Evolutionary conservation across 2,113 vertebrate genomes (phyloP).

Genomic region (Actenoides hombroni): DNA sequence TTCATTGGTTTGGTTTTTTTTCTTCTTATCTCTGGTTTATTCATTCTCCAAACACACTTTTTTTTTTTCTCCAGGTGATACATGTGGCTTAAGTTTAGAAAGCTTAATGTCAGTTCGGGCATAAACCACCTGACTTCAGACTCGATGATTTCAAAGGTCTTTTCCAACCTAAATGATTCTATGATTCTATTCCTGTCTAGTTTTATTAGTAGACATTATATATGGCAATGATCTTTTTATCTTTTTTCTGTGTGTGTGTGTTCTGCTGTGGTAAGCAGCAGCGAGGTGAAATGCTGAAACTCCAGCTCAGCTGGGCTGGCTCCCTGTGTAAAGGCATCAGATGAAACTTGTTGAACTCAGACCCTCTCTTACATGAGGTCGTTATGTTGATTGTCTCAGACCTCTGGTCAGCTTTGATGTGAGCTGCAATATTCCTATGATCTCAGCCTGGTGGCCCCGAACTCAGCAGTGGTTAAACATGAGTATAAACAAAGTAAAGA

Average conservation of each 20-base stretch:
- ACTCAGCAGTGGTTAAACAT: conserved; percentile 53
- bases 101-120: not conserved
- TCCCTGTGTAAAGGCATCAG: not conserved
- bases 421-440: conserved; percentile 70
- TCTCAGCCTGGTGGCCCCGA: conserved; percentile 70
- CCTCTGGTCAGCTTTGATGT: conserved; percentile 75
- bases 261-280: not conserved
- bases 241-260: rapidly evolving
- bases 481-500: conserved; percentile 35
- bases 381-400: conserved; percentile 32
- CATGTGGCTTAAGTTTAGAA: not conserved
- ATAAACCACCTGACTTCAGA: not conserved
- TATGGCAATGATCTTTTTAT: not conserved
- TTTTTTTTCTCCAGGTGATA: not conserved
- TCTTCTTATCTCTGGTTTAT: not conserved
- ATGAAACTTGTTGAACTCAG: not conserved
- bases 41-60: not conserved
- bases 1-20: not conserved
- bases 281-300: not conserved
- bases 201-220: not conserved
- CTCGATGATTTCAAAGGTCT: not conserved
- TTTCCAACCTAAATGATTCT: not conserved
- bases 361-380: conserved; percentile 29
- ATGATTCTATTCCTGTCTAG: not conserved
- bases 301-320: not conserved